Evolutionary conservation across 2,888 invertebrate genomes (phyloP), one percentile per base, ranked within the genome.

Genomic region (Lymantria dispar): DNA sequence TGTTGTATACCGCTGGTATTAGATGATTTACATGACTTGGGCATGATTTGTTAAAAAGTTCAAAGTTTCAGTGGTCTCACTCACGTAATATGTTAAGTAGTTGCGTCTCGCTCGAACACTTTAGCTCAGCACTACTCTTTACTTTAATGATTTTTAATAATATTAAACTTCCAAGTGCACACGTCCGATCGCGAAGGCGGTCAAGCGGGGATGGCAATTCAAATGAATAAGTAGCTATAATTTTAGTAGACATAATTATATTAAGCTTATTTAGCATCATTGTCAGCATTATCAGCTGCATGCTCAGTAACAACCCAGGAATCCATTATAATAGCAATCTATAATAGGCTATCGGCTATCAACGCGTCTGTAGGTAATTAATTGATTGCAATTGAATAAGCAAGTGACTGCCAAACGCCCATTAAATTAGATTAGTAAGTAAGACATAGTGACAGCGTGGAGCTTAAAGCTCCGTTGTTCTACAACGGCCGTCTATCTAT

Each of bases 331-430:
- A 47, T 58, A 48, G 38, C 44, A 52, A 45, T 44, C 40, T 42
- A 46, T 53, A 45, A 52, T 49, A 40, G 44, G 42, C 42, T 14
- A 36, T 12, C 22, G 29, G 50, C 61, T 52, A 66, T 60, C 56
- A 54, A 56, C 53, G 45, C 33, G 43, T 43, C 52, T 43, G 46
- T 43, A 14, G 45, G 42, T 58, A 58, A 65, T 70, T 63, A 68
- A 68, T 64, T 64, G 52, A 61, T 64, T 52, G 45, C 45, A 53
- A 54, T 58, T 57, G 55, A 67, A 58, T 70, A 56, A 58, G 13
- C 40, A 40, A 40, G 15, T 14, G 40, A 40, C 33, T 33, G 10
- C 33, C 33, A 10, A 33, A 33, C 33, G 10, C 8, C 33, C 8
- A 33, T 33, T 33, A 33, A 10, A 33, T 33, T 33, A 52, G 56